Conservation (phyloP, 2,888 invertebrate genomes). For the Dynastes grantii region DNA sequence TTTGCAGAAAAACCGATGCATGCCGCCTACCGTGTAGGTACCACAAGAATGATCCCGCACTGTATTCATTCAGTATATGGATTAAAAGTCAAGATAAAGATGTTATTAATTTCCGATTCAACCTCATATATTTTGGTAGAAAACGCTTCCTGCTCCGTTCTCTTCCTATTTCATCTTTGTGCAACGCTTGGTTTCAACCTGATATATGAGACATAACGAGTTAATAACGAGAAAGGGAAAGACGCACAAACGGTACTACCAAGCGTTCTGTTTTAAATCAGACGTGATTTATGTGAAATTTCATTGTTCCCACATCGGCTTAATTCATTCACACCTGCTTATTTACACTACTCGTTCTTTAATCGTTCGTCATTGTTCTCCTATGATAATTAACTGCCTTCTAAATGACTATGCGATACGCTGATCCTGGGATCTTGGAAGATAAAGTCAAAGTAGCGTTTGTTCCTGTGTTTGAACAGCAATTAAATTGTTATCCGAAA, state of each 20-base stretch:
- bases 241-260: constrained; percentile 19
- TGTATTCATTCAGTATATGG: background rate
- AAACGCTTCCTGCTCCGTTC: constrained; percentile 36
- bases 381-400: constrained; percentile 25
- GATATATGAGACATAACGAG: constrained; percentile 38
- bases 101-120: constrained; percentile 45
- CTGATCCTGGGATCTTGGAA: background rate
- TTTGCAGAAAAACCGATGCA: background rate
- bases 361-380: constrained; percentile 20
- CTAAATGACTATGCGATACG: background rate
- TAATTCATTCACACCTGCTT: constrained; percentile 43
- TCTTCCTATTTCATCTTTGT: constrained; percentile 41
- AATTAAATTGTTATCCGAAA: background rate
- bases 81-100: constrained; percentile 31
- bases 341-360: constrained; percentile 30
- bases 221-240: constrained; percentile 38
- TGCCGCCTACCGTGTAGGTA: background rate
- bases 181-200: constrained; percentile 28
- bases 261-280: constrained; percentile 34
- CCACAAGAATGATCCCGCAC: background rate
- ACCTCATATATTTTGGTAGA: constrained; percentile 37
- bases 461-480: background rate
- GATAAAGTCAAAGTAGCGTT: background rate
- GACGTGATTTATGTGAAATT: constrained; percentile 41
- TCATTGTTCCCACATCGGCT: constrained; percentile 34